Conservation (phyloP, 2,888 invertebrate genomes). For the Tetanocera ferruginea region DNA sequence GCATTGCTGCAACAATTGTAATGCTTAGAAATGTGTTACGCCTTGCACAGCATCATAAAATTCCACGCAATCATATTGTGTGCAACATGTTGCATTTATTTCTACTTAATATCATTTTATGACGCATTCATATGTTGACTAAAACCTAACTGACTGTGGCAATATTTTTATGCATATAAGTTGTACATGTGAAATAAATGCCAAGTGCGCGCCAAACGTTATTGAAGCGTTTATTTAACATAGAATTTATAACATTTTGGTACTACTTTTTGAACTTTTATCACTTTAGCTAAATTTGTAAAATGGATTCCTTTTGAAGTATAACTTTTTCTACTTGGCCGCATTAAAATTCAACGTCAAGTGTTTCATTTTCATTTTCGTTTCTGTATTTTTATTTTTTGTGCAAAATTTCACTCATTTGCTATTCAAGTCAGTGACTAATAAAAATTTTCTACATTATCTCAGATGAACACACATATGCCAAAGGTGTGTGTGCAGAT, state of each 20-base stretch:
- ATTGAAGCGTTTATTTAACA: background rate
- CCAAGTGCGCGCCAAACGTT: too few species aligned
- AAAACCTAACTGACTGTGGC: background rate
- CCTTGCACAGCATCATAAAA: background rate
- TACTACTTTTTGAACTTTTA: too few species aligned
- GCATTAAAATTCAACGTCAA: background rate
- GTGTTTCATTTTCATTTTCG: constrained; percentile 1
- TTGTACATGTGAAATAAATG: too few species aligned
- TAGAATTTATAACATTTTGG: background rate
- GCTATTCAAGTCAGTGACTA: background rate
- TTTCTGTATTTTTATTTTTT: background rate
- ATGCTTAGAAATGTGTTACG: background rate
- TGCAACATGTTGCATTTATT: constrained; percentile 3
- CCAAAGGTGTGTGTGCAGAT: background rate
- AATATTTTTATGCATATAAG: too few species aligned
- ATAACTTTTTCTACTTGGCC: background rate
- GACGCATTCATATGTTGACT: background rate
- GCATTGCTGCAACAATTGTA: background rate
- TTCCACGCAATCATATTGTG: too few species aligned
- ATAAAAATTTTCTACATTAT: too few species aligned
- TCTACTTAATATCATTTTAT: constrained; percentile 1
- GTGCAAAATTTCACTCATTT: background rate
- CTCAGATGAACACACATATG: background rate
- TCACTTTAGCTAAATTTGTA: background rate
- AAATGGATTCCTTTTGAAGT: background rate